phyloP scores from a whole-genome alignment of 2,888 invertebrate species.

The Sinodicranocentrus sp. region DNA sequence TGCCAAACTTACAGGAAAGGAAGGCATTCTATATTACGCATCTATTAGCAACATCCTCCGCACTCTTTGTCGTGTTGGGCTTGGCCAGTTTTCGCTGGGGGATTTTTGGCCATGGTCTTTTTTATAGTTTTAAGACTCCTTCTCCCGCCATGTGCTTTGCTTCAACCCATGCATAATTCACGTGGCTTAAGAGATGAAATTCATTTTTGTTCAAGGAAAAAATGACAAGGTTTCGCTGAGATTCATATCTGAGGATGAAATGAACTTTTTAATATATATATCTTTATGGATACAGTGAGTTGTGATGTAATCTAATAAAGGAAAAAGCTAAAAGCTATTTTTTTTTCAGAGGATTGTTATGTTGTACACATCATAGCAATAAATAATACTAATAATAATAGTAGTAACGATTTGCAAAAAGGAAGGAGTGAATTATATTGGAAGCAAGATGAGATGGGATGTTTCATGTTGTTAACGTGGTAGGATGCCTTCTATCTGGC shows the following conservation, averaged over 20 bases:
- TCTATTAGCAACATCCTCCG: conserved; percentile 27
- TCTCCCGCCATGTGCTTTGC: not conserved
- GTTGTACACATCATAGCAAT: too few species aligned
- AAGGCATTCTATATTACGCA: conserved; percentile 55
- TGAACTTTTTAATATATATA: too few species aligned
- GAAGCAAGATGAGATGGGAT: not conserved
- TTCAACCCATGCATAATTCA: too few species aligned
- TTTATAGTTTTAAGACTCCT: not conserved
- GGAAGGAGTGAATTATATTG: conserved; percentile 46
- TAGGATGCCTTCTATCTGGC: conserved; percentile 20
- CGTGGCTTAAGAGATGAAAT: too few species aligned
- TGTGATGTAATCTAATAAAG: too few species aligned
- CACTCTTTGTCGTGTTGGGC: conserved; percentile 17
- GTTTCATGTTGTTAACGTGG: not conserved
- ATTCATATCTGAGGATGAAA: too few species aligned
- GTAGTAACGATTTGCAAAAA: conserved; percentile 37
- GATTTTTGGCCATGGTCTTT: conserved; percentile 8
- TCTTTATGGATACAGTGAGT: too few species aligned
- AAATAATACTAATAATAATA: conserved; percentile 29
- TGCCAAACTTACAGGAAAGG: conserved; percentile 52
- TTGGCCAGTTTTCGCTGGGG: conserved; percentile 43
- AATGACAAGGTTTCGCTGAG: too few species aligned
- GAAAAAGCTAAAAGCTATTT: too few species aligned
- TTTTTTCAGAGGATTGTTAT: too few species aligned
- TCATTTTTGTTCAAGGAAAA: too few species aligned